These are phyloP conservation scores for Tigriopus californicus DNA, from an alignment of 2,888 invertebrate species.

Conservation along the genomic window DNA sequence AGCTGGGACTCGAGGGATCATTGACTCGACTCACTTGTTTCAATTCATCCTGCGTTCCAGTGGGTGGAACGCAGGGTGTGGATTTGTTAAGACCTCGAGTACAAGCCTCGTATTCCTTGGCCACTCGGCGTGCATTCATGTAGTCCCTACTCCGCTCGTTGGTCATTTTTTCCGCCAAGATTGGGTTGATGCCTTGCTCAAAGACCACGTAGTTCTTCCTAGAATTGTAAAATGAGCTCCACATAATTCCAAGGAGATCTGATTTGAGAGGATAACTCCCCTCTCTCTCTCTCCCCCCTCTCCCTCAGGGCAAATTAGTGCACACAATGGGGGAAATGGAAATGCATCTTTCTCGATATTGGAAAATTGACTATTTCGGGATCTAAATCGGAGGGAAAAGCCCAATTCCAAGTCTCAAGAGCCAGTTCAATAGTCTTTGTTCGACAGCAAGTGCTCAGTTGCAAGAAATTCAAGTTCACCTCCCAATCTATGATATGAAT, in stretches of 20 bases:
- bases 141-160: slow-evolving; percentile 89
- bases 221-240: slow-evolving; percentile 25
- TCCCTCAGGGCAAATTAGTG: too few species aligned
- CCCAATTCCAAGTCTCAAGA: too few species aligned
- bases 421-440: too few species aligned
- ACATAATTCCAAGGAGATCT: not conserved
- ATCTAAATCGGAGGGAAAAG: too few species aligned
- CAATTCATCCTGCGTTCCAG: slow-evolving; percentile 30
- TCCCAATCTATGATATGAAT: too few species aligned
- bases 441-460: too few species aligned
- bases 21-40: slow-evolving; percentile 10
- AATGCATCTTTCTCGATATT: too few species aligned
- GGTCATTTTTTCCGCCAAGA: slow-evolving; percentile 91
- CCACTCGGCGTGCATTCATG: slow-evolving; percentile 87
- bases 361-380: too few species aligned
- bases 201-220: slow-evolving; percentile 85
- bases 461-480: too few species aligned
- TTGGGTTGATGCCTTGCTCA: slow-evolving; percentile 74
- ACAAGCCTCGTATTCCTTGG: slow-evolving; percentile 85
- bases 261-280: too few species aligned
- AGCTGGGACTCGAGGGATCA: too few species aligned
- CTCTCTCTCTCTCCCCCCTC: too few species aligned
- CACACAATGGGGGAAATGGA: not conserved
- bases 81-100: slow-evolving; percentile 87
- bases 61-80: slow-evolving; percentile 90